Percentiles rank a stretch among this genome's conserved stretches.
These are phyloP conservation scores for Quadroppia sp. DNA, from an alignment of 2,888 invertebrate genomes.

Conservation along the genomic window DNA sequence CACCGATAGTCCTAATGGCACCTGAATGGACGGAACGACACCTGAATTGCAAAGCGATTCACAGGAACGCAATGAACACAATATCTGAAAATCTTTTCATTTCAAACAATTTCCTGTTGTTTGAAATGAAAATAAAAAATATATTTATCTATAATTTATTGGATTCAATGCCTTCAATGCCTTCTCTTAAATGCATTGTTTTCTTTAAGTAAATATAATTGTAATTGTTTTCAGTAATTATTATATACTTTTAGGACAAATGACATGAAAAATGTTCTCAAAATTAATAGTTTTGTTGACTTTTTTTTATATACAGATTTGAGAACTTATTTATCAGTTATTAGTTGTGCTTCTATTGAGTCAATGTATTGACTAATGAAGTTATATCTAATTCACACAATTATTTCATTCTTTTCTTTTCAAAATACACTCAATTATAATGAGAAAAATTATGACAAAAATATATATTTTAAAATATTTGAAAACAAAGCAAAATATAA, in stretches of 20 bases:
- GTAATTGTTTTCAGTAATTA: conserved; percentile 33
- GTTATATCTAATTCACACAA: conserved; percentile 30
- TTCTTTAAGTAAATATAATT: too few species aligned
- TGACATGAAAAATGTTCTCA: conserved; percentile 30
- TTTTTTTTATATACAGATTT: background rate
- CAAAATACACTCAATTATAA: conserved; percentile 14
- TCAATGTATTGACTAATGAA: conserved; percentile 25
- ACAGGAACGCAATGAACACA: background rate
- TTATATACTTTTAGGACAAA: background rate
- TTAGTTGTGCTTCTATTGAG: conserved; percentile 6
- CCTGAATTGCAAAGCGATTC: background rate
- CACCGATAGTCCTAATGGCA: background rate
- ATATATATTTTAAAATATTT: background rate
- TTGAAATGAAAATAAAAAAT: too few species aligned
- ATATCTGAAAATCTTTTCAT: background rate
- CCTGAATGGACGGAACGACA: background rate
- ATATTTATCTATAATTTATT: conserved; percentile 13
- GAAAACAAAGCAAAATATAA: background rate
- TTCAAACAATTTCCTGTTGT: conserved; percentile 27
- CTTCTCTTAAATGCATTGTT: background rate
- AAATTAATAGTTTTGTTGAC: conserved; percentile 37
- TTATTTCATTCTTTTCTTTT: background rate
- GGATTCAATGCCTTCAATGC: background rate
- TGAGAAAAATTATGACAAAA: background rate
- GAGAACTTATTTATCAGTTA: background rate